Evolutionary conservation across 2,888 invertebrate species (phyloP), one percentile per base, ranked within the genome.

Genomic region (Drosophila ezoana): DNA sequence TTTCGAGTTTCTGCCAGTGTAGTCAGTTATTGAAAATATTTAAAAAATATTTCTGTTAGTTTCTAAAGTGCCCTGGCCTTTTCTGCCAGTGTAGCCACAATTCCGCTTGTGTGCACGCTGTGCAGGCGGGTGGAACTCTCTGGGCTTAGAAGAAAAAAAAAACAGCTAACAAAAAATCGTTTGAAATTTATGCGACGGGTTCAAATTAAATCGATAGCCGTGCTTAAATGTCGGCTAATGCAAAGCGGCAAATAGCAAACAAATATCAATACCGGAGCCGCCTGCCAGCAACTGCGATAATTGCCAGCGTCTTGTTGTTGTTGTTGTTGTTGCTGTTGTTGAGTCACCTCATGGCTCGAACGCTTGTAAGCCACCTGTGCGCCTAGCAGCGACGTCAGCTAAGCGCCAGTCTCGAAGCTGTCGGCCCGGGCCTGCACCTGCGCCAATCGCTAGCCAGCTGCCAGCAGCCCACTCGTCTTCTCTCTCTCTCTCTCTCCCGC

Each of bases 141-240:
- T 28, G 40, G 51, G 52, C 51, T 51, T 43, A 44, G 37, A 14
- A 51, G 47, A 18, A 43, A 14, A 32, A 20, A 9, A 49, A 44
- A 41, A 63, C 65, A 49, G 35, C 47, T 4, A 60, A 74, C 54
- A 74, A 76, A 76, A 76, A 78, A 70, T 70, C 60, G 49, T 43
- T 73, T 68, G 72, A 75, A 79, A 77, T 77, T 77, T 77, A 77
- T 77, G 75, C 79, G 79, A 66, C 76, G 87, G 79, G 61, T 58
- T 86, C 61, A 84, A 84, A 84, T 84, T 84, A 84, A 87, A 84
- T 73, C 88, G 83, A 87, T 84, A 85, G 86, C 86, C 74, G 69
- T 75, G 83, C 88, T 87, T 87, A 84, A 84, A 84, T 84, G 83
- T 84, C 83, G 88, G 83, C 83, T 88, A 87, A 84, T 88, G 86